A percentile compares a stretch with the other conserved stretches of the same genome.
phyloP scores from a whole-genome alignment of 2,797 vertebrate species.

The Chlorospingus flavigularis region DNA sequence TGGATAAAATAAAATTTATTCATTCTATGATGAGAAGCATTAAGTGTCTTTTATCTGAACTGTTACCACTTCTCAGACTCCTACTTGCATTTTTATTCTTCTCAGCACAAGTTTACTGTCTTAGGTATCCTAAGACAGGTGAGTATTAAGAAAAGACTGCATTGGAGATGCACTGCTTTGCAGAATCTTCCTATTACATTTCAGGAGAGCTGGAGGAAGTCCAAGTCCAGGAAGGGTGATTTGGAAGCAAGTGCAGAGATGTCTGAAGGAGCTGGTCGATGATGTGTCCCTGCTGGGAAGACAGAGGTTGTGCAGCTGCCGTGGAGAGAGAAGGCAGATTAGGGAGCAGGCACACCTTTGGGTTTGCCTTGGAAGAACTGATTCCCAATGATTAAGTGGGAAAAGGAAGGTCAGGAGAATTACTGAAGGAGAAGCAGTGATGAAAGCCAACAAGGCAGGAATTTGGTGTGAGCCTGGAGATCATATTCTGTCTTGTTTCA shows the following conservation, averaged over 20 bases:
- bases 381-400: background rate
- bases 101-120: background rate
- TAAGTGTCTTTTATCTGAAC: background rate
- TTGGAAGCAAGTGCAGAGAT: background rate
- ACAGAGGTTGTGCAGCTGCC: background rate
- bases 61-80: background rate
- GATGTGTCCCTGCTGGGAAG: background rate
- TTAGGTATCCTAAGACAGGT: background rate
- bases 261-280: background rate
- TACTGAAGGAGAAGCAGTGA: background rate
- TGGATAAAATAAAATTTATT: background rate
- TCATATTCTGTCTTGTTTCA: background rate
- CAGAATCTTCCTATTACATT: background rate
- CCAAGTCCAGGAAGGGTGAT: background rate
- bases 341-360: background rate
- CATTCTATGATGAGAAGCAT: background rate
- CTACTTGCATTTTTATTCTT: background rate
- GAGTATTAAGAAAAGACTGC: background rate
- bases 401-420: background rate
- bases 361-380: background rate
- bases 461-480: rapidly evolving
- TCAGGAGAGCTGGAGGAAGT: background rate
- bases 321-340: rapidly evolving
- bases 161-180: background rate
- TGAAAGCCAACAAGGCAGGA: background rate